phyloP scores from a whole-genome alignment of 2,797 vertebrate species.

The Amphiprion clarkii region DNA sequence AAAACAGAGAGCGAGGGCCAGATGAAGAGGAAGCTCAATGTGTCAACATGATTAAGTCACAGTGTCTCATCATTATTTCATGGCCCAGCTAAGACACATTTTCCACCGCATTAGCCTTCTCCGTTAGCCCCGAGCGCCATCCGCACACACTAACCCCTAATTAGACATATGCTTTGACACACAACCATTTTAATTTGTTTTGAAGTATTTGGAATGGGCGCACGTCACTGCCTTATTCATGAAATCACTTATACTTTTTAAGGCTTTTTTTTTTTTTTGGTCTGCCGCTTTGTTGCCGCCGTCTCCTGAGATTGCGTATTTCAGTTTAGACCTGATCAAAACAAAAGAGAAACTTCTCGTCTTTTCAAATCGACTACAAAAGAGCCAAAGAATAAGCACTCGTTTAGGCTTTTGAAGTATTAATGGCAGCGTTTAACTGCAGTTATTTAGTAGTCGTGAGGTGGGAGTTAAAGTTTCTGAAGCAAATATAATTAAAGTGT shows the following conservation, averaged over 20 bases:
- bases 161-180: constrained; percentile 78
- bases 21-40: constrained; percentile 62
- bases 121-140: constrained; percentile 74
- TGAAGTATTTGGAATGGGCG: constrained; percentile 66
- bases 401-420: background rate
- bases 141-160: constrained; percentile 60
- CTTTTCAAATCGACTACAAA: background rate
- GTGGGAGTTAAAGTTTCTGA: background rate
- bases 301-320: background rate
- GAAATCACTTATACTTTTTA: constrained; percentile 40
- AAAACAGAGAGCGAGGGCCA: constrained; percentile 3
- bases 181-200: constrained; percentile 74
- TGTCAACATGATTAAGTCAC: constrained; percentile 81
- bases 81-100: constrained; percentile 73
- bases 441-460: background rate
- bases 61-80: constrained; percentile 82
- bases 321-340: constrained; percentile 27
- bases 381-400: background rate
- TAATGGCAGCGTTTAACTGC: constrained; percentile 5
- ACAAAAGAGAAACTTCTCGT: background rate
- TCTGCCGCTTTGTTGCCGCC: constrained; percentile 26
- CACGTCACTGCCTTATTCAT: constrained; percentile 50
- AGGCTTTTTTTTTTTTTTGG: background rate
- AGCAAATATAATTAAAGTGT: background rate
- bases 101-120: constrained; percentile 82